A percentile compares a stretch with the other conserved stretches of the same genome.
These are phyloP conservation scores for Rousettus leschenaultii DNA, from an alignment of 2,113 vertebrate species.

Conservation along the genomic window DNA sequence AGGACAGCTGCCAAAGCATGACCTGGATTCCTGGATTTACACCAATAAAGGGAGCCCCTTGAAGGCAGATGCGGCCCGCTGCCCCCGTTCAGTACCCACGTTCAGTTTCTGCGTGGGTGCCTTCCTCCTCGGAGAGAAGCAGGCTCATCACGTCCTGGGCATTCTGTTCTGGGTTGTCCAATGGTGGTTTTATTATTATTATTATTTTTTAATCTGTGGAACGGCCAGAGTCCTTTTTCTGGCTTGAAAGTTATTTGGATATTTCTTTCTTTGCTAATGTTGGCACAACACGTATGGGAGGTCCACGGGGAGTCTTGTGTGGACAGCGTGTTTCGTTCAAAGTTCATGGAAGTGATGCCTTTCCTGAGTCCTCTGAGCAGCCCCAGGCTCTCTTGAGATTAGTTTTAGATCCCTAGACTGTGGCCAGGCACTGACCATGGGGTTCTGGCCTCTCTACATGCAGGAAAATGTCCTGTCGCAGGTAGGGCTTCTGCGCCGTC, in stretches of 20 bases:
- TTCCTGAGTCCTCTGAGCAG: constrained; percentile 77
- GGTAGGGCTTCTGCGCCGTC: constrained; percentile 77
- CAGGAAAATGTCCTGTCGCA: constrained; percentile 79
- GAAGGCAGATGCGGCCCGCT: neutral
- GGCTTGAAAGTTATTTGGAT: constrained; percentile 39
- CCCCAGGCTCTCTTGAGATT: constrained; percentile 83
- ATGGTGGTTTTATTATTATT: constrained; percentile 4
- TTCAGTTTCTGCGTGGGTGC: neutral
- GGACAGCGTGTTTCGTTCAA: constrained; percentile 74
- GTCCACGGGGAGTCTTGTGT: constrained; percentile 66
- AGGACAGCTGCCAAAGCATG: neutral
- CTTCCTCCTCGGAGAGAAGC: constrained; percentile 39
- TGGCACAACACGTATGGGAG: constrained; percentile 63
- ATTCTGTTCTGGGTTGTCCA: neutral
- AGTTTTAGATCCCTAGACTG: constrained; percentile 85
- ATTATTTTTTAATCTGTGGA: constrained; percentile 22
- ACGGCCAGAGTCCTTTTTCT: neutral
- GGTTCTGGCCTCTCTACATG: constrained; percentile 74
- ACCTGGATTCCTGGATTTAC: neutral
- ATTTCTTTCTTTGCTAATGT: constrained; percentile 69
- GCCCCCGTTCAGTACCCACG: neutral
- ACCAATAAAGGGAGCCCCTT: neutral
- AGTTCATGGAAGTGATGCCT: constrained; percentile 77
- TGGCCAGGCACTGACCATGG: constrained; percentile 81
- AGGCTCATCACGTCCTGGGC: neutral